These are phyloP conservation scores for Hoplostethus atlanticus DNA, from an alignment of 2,797 vertebrate species.

Conservation along the genomic window DNA sequence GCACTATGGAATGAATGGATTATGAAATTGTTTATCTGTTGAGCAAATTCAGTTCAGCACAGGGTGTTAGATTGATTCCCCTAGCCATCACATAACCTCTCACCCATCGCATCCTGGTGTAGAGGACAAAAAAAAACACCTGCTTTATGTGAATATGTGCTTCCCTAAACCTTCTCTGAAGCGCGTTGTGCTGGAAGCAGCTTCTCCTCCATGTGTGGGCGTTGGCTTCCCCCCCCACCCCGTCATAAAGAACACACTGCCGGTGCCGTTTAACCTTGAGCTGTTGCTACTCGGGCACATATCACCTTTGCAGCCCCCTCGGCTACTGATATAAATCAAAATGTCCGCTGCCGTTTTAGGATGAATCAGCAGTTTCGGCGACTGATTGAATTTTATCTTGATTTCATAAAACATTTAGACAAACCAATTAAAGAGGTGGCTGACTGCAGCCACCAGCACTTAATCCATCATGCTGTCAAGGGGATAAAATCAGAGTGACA, in stretches of 20 bases:
- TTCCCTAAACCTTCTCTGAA: conserved; percentile 7
- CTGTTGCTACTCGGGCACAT: conserved; percentile 63
- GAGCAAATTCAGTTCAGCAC: conserved; percentile 36
- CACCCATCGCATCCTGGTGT: conserved; percentile 1
- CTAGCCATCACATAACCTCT: conserved; percentile 17
- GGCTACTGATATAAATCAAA: conserved; percentile 80
- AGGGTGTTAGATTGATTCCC: conserved; percentile 45
- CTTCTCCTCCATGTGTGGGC: conserved; percentile 48
- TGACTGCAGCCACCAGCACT: conserved; percentile 75
- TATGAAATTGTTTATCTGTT: conserved; percentile 30
- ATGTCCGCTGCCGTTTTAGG: conserved; percentile 64
- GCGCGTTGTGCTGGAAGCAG: conserved; percentile 8
- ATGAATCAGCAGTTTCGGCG: conserved; percentile 80
- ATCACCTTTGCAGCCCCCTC: conserved; percentile 69
- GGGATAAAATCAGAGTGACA: conserved; percentile 72
- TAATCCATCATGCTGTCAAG: conserved; percentile 80
- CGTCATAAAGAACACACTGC: conserved; percentile 57
- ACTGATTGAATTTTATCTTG: conserved; percentile 83
- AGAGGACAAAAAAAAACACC: not conserved
- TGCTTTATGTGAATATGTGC: not conserved
- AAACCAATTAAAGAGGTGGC: conserved; percentile 85
- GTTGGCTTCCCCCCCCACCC: conserved; percentile 4
- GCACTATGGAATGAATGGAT: conserved; percentile 49
- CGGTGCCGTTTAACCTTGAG: conserved; percentile 78
- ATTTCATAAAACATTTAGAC: conserved; percentile 87